Evolutionary conservation across 2,888 invertebrate species (phyloP), one percentile per base, ranked within the genome.

Genomic region (Glyphotaelius pellucidus): DNA sequence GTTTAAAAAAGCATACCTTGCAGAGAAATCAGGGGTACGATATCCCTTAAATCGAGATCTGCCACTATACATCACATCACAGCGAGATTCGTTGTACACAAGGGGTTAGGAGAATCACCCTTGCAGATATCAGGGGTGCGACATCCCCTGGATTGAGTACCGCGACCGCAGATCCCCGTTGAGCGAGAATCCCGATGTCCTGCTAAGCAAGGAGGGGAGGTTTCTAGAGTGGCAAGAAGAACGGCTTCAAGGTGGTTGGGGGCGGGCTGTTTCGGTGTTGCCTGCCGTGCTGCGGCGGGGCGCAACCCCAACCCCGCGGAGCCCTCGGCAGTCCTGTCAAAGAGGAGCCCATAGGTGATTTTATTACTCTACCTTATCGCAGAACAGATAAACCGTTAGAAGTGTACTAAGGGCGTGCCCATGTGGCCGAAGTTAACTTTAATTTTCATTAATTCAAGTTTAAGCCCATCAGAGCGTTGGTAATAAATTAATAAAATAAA

Each of bases 251-350:
- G 96, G 97, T 97, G 97, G 97, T 97, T 95, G 97, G 97, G 96
- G 97, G 97, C 95, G 97, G 97, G 97, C 97, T 97, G 96, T 97
- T 97, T 97, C 97, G 97, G 97, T 97, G 97, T 96, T 97, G 97
- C 97, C 97, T 97, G 97, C 97, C 97, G 97, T 97, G 97, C 97
- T 97, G 97, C 97, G 97, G 97, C 97, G 96, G 97, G 97, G 97
- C 97, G 96, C 95, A 96, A 95, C 96, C 97, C 96, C 96, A 96
- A 95, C 95, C 95, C 94, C 95, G 95, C 96, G 96, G 97, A 95
- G 96, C 96, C 94, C 95, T 95, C 94, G 95, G 95, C 95, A 95
- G 95, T 94, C 94, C 96, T 93, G 95, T 95, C 92, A 96, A 95
- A 93, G 95, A 93, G 84, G 92, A 96, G 95, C 94, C 95, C 95